Evolutionary conservation across 2,888 invertebrate genomes (phyloP).

Genomic region (Epirrhoe tristata): DNA sequence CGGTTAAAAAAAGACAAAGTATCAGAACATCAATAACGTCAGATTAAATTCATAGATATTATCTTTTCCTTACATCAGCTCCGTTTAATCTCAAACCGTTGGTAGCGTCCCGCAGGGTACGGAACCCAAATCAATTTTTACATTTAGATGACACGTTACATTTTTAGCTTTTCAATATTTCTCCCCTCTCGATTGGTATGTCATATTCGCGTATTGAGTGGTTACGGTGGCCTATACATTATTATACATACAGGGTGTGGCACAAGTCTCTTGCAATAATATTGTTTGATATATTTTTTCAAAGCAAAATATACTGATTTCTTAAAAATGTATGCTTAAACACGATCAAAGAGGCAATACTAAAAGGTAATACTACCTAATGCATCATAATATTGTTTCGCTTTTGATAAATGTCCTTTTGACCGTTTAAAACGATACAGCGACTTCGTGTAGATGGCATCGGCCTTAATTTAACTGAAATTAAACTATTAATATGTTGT

Average conservation of each 20-base stretch:
- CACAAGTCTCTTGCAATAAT: too few species aligned
- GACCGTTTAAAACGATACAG: constrained; percentile 5
- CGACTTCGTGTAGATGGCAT: constrained; percentile 1
- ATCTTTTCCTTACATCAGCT: constrained; percentile 13
- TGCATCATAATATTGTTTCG: too few species aligned
- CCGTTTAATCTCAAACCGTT: constrained; percentile 29
- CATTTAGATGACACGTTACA: constrained; percentile 58
- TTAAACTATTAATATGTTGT: constrained; percentile 25
- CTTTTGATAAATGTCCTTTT: constrained; percentile 4
- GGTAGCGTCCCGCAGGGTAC: constrained; percentile 34
- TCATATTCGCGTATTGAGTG: constrained; percentile 33
- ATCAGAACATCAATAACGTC: neutral
- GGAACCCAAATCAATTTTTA: constrained; percentile 57
- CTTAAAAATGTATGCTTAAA: too few species aligned
- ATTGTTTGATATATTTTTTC: too few species aligned
- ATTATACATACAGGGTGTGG: neutral
- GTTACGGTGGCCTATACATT: constrained; percentile 16
- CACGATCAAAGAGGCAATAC: too few species aligned
- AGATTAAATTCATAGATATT: neutral
- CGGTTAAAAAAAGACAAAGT: neutral
- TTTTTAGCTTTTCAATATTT: constrained; percentile 58
- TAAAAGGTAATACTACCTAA: too few species aligned
- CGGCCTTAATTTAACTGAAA: constrained; percentile 9
- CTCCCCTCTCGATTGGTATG: constrained; percentile 39
- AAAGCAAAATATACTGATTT: too few species aligned